A percentile compares a stretch with the other conserved stretches of the same genome.
Evolutionary conservation across 2,113 vertebrate genomes (phyloP).

Genomic region (Gasterosteus nipponicus): DNA sequence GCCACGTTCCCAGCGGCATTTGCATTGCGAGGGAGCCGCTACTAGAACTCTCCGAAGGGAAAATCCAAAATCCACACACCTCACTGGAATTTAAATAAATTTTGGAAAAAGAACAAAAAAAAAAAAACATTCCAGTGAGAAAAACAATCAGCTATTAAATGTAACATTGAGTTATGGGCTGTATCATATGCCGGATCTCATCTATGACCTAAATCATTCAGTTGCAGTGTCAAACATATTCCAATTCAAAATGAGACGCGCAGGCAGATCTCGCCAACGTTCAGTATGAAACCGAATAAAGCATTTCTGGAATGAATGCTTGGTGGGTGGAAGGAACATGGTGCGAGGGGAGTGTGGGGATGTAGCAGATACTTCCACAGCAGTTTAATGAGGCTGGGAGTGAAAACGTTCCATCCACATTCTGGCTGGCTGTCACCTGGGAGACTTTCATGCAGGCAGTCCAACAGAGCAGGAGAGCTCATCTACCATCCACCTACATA

Average conservation of each 20-base stretch:
- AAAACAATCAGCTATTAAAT: slow-evolving; percentile 61
- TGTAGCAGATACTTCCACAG: slow-evolving; percentile 20
- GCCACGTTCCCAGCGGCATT: slow-evolving; percentile 25
- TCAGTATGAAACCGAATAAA: slow-evolving; percentile 64
- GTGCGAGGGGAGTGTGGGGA: slow-evolving; percentile 16
- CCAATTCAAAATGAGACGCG: slow-evolving; percentile 56
- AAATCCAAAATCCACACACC: slow-evolving; percentile 52
- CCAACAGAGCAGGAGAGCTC: slow-evolving; percentile 22
- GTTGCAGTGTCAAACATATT: slow-evolving; percentile 66
- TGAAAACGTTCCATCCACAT: slow-evolving; percentile 22
- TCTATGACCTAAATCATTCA: slow-evolving; percentile 44
- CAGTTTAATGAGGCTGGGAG: slow-evolving; percentile 35
- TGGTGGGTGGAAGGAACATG: not conserved
- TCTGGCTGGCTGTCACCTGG: slow-evolving; percentile 20
- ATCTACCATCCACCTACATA: not conserved
- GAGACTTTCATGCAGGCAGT: slow-evolving; percentile 7
- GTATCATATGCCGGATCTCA: slow-evolving; percentile 47
- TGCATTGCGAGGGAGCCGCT: slow-evolving; percentile 36
- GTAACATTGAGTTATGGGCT: slow-evolving; percentile 20
- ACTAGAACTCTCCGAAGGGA: slow-evolving; percentile 16
- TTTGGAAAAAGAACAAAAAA: slow-evolving; percentile 44
- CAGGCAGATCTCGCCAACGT: slow-evolving; percentile 18
- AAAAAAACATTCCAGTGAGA: slow-evolving; percentile 28
- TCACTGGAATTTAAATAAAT: slow-evolving; percentile 50
- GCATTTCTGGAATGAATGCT: slow-evolving; percentile 37